Conservation (phyloP, 2,113 vertebrate species). For the Centropus bengalensis region DNA sequence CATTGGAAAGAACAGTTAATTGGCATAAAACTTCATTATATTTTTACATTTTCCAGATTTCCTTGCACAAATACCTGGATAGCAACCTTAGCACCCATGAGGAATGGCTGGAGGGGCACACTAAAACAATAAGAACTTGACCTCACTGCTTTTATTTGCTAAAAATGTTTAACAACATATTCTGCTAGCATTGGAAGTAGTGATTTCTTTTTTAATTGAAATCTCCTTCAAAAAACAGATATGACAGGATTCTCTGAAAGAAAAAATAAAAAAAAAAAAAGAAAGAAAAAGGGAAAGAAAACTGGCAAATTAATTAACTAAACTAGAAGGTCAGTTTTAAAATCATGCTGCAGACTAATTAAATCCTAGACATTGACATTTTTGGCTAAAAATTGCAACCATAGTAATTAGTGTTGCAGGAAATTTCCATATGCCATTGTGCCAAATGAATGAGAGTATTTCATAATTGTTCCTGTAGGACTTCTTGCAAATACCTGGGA, state of each 20-base stretch:
- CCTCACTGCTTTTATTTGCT: constrained; percentile 2
- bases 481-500: constrained; percentile 63
- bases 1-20: not conserved
- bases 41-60: not conserved
- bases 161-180: constrained; percentile 31
- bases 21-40: not conserved
- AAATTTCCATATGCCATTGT: constrained; percentile 78
- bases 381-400: constrained; percentile 76
- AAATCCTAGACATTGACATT: constrained; percentile 80
- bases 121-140: not conserved
- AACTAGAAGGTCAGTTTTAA: constrained; percentile 75
- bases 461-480: constrained; percentile 80
- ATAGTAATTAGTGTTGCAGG: constrained; percentile 76
- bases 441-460: constrained; percentile 75
- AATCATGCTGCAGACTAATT: constrained; percentile 78
- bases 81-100: not conserved
- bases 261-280: not conserved
- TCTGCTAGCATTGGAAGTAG: not conserved
- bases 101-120: not conserved
- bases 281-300: not conserved
- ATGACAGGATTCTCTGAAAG: not conserved
- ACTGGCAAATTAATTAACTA: constrained; percentile 70
- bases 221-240: constrained; percentile 7
- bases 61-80: not conserved
- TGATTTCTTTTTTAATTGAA: constrained; percentile 51